These are phyloP conservation scores for Brachyrhaphis roseni DNA, from an alignment of 2,797 vertebrate genomes.

Conservation along the genomic window DNA sequence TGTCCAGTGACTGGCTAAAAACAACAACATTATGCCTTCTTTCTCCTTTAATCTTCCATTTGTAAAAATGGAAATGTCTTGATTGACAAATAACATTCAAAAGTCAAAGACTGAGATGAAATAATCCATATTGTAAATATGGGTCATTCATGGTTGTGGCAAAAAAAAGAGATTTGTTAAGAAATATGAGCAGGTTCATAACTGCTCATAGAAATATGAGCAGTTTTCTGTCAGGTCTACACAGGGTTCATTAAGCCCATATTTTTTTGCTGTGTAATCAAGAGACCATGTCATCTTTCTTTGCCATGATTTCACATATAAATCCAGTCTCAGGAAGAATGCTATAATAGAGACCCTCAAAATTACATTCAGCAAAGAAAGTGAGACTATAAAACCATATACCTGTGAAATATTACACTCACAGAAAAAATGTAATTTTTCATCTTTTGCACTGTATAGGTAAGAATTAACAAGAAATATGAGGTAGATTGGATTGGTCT, in stretches of 20 bases:
- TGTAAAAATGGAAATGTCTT: neutral
- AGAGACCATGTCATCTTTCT: conserved; percentile 4
- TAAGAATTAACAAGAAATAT: conserved; percentile 11
- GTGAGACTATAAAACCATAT: conserved; percentile 25
- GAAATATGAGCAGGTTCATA: too few relatives aligned
- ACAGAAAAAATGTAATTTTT: conserved; percentile 10
- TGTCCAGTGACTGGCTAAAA: conserved; percentile 7
- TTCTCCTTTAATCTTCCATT: conserved; percentile 14
- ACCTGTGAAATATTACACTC: conserved; percentile 7
- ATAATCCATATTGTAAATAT: neutral
- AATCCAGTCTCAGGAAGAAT: conserved; percentile 15
- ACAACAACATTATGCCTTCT: conserved; percentile 3
- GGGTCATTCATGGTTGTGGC: neutral
- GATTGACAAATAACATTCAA: neutral
- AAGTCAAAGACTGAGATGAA: neutral
- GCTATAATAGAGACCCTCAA: conserved; percentile 18
- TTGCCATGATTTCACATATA: neutral
- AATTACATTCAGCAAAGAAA: conserved; percentile 19
- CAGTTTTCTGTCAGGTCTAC: neutral
- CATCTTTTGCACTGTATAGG: neutral
- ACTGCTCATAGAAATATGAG: too few relatives aligned
- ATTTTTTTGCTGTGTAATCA: neutral
- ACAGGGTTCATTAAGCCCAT: neutral
- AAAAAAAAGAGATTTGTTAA: neutral
- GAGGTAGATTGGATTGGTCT: conserved; percentile 17